Evolutionary conservation across 2,113 vertebrate genomes (phyloP).

Genomic region (Python bivittatus): DNA sequence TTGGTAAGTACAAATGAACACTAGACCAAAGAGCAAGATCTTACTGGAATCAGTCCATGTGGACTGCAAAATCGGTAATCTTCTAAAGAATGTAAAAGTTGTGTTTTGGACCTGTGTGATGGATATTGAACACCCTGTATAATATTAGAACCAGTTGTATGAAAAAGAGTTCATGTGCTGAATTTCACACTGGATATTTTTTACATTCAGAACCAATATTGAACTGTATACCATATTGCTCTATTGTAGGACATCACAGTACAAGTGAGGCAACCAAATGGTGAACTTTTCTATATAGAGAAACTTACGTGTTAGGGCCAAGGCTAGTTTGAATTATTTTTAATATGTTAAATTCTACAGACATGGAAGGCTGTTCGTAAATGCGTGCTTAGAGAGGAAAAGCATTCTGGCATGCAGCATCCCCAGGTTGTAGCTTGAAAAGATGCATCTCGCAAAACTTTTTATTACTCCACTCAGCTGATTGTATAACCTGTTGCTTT

Average conservation of each 20-base stretch:
- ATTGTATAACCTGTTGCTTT: background rate
- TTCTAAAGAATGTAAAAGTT: background rate
- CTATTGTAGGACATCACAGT: background rate
- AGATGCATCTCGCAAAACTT: background rate
- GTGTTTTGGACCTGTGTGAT: background rate
- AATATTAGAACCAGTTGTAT: background rate
- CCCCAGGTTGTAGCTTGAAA: background rate
- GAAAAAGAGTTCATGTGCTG: background rate
- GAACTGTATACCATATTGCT: background rate
- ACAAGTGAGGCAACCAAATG: background rate
- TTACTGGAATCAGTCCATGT: slow-evolving; percentile 4
- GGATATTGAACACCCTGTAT: background rate
- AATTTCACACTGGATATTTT: background rate
- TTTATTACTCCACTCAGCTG: too few species aligned
- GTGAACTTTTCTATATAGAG: background rate
- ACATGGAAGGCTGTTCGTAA: background rate
- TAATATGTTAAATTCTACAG: background rate
- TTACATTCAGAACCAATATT: background rate
- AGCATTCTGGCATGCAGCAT: background rate
- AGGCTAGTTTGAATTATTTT: background rate
- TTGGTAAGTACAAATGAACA: background rate
- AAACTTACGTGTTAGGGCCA: background rate
- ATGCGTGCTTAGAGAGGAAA: background rate
- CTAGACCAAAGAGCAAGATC: background rate
- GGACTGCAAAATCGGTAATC: background rate